Evolutionary conservation across 2,797 vertebrate genomes (phyloP).

Genomic region (Betta splendens): DNA sequence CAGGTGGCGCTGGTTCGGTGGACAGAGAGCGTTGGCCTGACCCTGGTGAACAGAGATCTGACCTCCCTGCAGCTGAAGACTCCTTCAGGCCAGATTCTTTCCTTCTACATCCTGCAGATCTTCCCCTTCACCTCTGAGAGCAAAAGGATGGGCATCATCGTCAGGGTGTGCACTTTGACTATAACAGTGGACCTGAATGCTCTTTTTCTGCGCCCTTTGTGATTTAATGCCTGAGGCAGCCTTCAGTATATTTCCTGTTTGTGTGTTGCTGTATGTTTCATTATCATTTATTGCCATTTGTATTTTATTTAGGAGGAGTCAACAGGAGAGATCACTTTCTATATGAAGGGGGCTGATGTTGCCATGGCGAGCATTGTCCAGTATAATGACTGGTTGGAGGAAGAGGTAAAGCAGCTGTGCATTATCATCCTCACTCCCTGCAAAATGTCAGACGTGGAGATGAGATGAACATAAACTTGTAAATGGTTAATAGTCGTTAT

Average conservation of each 20-base stretch:
- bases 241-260: neutral
- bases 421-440: neutral
- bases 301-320: slow-evolving; percentile 88
- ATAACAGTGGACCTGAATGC: slow-evolving; percentile 1
- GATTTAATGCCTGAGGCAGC: neutral
- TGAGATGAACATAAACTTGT: neutral
- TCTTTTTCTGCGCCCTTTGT: slow-evolving; percentile 12
- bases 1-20: slow-evolving; percentile 94
- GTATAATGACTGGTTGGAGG: slow-evolving; percentile 98
- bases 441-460: neutral
- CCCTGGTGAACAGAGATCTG: slow-evolving; percentile 93
- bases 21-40: slow-evolving; percentile 96
- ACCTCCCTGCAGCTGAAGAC: slow-evolving; percentile 93
- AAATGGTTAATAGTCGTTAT: neutral
- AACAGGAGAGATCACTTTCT: slow-evolving; percentile 94
- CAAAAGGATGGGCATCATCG: slow-evolving; percentile 98
- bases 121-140: slow-evolving; percentile 98
- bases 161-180: slow-evolving; percentile 80
- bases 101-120: slow-evolving; percentile 92
- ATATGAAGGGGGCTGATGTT: slow-evolving; percentile 97
- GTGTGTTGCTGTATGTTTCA: too few relatives aligned
- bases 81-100: slow-evolving; percentile 91
- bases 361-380: slow-evolving; percentile 96
- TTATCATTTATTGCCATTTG: neutral
- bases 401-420: slow-evolving; percentile 86